Percentiles rank a stretch among this genome's conserved stretches.
Evolutionary conservation across 2,113 vertebrate genomes (phyloP).

Genomic region (Paramormyrops kingsleyae): DNA sequence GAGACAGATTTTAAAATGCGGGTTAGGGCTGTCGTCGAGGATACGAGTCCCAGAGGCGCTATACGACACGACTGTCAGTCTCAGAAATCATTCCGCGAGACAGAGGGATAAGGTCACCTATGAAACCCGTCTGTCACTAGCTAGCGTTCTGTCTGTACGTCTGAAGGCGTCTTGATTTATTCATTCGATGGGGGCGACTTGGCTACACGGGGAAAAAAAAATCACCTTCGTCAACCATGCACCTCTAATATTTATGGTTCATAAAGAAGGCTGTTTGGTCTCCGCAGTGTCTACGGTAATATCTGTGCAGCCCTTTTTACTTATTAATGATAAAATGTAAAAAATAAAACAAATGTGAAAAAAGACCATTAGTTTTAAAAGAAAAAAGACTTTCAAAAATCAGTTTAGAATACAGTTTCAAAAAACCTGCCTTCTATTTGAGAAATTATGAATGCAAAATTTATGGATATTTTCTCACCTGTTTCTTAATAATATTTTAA

Average conservation of each 20-base stretch:
- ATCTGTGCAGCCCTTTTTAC: neutral
- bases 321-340: neutral
- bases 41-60: neutral
- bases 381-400: neutral
- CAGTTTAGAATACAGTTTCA: neutral
- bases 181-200: constrained; percentile 31
- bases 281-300: neutral
- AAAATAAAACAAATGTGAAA: neutral
- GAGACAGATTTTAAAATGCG: neutral
- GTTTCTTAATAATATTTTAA: neutral
- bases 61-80: constrained; percentile 29
- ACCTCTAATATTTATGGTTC: constrained; percentile 12
- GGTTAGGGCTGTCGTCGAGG: neutral
- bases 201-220: constrained; percentile 11
- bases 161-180: constrained; percentile 38
- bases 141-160: constrained; percentile 1
- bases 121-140: constrained; percentile 28
- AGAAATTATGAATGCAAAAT: neutral
- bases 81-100: constrained; percentile 26
- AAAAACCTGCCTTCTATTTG: neutral
- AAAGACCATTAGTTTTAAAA: neutral
- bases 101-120: constrained; percentile 37
- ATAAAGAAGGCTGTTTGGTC: constrained; percentile 18
- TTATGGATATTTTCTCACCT: neutral
- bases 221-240: constrained; percentile 19